These are phyloP conservation scores for Sitta carolinensis DNA, from an alignment of 2,797 vertebrate genomes.

Conservation along the genomic window DNA sequence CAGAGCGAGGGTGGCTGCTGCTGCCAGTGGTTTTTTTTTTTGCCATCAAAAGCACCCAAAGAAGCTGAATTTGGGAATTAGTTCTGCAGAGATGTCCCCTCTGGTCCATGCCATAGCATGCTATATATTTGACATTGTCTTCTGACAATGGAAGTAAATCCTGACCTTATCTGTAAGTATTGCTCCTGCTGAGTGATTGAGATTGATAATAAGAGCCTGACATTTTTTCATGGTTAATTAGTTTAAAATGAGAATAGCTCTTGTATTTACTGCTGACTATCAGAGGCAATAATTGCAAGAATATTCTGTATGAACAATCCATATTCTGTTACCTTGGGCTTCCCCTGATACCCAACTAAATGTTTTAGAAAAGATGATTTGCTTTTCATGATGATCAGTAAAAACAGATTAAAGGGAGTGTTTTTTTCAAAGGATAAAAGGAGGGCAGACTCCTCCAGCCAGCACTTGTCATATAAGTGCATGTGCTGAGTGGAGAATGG, in stretches of 20 bases:
- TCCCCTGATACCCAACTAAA: background rate
- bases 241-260: conserved; percentile 32
- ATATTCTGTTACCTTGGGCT: background rate
- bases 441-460: background rate
- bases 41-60: background rate
- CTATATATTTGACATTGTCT: background rate
- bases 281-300: conserved; percentile 7
- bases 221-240: conserved; percentile 40
- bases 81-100: background rate
- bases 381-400: background rate
- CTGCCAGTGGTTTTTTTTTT: background rate
- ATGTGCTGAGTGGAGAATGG: background rate
- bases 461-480: background rate
- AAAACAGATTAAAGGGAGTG: background rate
- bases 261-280: background rate
- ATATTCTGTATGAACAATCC: background rate
- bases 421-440: background rate
- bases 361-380: background rate
- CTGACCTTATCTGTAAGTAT: conserved; percentile 19
- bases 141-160: background rate
- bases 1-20: background rate
- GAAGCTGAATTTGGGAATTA: background rate
- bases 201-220: conserved; percentile 32
- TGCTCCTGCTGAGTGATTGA: conserved; percentile 3
- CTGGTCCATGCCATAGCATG: background rate